These are phyloP conservation scores for Manis pentadactyla DNA, from an alignment of 2,797 vertebrate species.

Conservation along the genomic window DNA sequence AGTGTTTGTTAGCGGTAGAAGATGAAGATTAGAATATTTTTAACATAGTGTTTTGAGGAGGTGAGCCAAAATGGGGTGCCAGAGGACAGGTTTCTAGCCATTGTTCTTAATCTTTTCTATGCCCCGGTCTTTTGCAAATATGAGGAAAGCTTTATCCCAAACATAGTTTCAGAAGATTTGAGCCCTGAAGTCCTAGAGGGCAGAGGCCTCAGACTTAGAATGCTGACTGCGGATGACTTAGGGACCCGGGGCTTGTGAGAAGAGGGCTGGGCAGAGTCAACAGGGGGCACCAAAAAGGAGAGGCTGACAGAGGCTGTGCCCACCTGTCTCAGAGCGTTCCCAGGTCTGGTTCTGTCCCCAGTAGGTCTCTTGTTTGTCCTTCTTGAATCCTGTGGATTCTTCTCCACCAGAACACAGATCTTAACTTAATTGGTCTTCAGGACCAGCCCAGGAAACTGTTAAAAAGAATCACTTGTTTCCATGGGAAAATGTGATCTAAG, in stretches of 20 bases:
- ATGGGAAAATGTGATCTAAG: not conserved
- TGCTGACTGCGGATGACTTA: not conserved
- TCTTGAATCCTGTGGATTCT: not conserved
- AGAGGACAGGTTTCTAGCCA: not conserved
- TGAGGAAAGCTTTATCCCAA: not conserved
- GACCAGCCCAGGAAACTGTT: not conserved
- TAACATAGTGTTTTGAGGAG: not conserved
- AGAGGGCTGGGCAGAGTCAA: not conserved
- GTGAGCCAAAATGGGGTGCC: not conserved
- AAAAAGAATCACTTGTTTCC: constrained; percentile 29
- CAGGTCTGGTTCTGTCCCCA: not conserved
- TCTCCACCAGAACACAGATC: not conserved
- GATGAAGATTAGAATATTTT: not conserved
- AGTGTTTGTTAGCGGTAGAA: not conserved
- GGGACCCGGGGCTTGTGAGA: not conserved
- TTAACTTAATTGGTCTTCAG: not conserved
- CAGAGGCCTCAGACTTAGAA: not conserved
- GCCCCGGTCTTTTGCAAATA: not conserved
- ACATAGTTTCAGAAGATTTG: not conserved
- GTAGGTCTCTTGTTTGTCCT: not conserved
- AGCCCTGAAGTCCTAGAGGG: not conserved
- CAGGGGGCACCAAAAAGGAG: not conserved
- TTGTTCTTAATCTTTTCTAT: not conserved
- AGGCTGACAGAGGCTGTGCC: not conserved
- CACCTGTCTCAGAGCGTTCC: not conserved